These are phyloP conservation scores for Chirona hameri DNA, from an alignment of 2,888 invertebrate species.

Conservation along the genomic window DNA sequence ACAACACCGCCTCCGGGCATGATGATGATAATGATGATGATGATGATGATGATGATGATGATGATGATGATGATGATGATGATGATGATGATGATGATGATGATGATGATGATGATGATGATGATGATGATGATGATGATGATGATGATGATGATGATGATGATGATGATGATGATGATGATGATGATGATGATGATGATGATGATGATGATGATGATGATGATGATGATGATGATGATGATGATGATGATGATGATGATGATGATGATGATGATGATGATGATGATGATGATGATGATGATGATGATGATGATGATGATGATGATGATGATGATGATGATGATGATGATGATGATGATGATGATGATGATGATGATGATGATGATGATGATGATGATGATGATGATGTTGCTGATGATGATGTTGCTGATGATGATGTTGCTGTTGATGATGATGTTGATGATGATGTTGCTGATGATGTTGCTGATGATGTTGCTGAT, in stretches of 20 bases:
- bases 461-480: too few species aligned
- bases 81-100: constrained; percentile 22
- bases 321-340: constrained; percentile 22
- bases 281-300: constrained; percentile 22
- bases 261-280: constrained; percentile 22
- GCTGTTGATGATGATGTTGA: too few species aligned
- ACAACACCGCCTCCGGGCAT: too few species aligned
- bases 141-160: constrained; percentile 22
- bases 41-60: neutral
- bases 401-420: too few species aligned
- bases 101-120: constrained; percentile 22
- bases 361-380: constrained; percentile 22
- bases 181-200: constrained; percentile 22
- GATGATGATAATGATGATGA: neutral
- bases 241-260: constrained; percentile 22
- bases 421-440: too few species aligned
- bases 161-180: constrained; percentile 22
- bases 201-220: constrained; percentile 22
- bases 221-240: constrained; percentile 22
- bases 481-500: too few species aligned
- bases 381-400: too few species aligned
- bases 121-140: constrained; percentile 10
- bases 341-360: constrained; percentile 22
- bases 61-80: constrained; percentile 10
- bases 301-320: constrained; percentile 22